phyloP scores from a whole-genome alignment of 2,113 vertebrate genomes.

The Melanocharis versteri region DNA sequence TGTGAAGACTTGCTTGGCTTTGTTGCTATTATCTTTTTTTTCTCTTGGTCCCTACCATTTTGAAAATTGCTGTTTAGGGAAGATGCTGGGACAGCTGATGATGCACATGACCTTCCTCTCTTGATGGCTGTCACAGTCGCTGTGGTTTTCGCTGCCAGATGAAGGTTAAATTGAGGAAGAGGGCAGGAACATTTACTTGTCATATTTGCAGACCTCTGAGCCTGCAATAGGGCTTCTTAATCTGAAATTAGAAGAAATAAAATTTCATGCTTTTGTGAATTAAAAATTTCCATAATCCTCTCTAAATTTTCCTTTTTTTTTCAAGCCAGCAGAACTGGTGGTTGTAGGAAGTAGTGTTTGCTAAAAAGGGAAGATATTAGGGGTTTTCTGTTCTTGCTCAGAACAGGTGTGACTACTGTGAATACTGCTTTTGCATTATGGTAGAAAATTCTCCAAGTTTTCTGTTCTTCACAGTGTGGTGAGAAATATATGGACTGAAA shows the following conservation, averaged over 20 bases:
- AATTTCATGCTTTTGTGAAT: not conserved
- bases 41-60: not conserved
- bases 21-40: not conserved
- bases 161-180: not conserved
- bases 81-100: fast-evolving
- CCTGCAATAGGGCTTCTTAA: not conserved
- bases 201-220: not conserved
- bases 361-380: not conserved
- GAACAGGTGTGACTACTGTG: not conserved
- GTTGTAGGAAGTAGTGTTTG: not conserved
- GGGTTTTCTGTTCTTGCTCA: not conserved
- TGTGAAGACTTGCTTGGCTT: not conserved
- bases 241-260: not conserved
- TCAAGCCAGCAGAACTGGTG: not conserved
- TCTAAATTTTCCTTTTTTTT: not conserved
- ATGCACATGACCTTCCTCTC: not conserved
- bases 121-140: fast-evolving
- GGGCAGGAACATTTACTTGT: not conserved
- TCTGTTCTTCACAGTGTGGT: not conserved
- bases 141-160: not conserved
- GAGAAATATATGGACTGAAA: not conserved
- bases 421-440: not conserved
- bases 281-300: not conserved
- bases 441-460: not conserved
- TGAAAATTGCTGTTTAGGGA: not conserved